These are phyloP conservation scores for Parnassius apollo DNA, from an alignment of 2,888 invertebrate species.

Conservation along the genomic window DNA sequence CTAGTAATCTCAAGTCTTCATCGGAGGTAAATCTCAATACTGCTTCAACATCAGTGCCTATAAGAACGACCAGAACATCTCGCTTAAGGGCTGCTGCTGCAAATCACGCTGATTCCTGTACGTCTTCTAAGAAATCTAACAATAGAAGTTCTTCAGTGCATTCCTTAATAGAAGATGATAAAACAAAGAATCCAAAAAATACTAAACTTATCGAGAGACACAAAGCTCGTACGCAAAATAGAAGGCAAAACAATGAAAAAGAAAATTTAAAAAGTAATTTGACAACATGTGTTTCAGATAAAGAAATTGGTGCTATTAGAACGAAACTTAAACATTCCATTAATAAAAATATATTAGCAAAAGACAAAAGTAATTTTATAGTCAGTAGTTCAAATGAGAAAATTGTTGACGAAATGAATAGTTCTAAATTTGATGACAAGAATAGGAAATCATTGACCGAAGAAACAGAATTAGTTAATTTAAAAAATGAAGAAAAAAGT, in stretches of 20 bases:
- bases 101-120: constrained; percentile 55
- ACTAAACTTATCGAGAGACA: constrained; percentile 71
- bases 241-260: constrained; percentile 63
- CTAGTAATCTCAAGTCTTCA: constrained; percentile 67
- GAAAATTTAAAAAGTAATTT: constrained; percentile 60
- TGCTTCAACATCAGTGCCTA: constrained; percentile 74
- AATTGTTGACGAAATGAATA: constrained; percentile 55
- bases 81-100: constrained; percentile 85
- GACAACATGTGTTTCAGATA: constrained; percentile 51
- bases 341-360: constrained; percentile 72
- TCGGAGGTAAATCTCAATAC: constrained; percentile 71
- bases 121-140: constrained; percentile 45
- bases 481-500: constrained; percentile 40
- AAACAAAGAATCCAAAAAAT: constrained; percentile 57
- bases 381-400: constrained; percentile 66
- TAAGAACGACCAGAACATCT: constrained; percentile 87
- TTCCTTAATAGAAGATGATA: constrained; percentile 63
- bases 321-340: constrained; percentile 78
- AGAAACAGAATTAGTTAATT: constrained; percentile 43
- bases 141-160: constrained; percentile 71
- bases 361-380: constrained; percentile 73
- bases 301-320: constrained; percentile 77
- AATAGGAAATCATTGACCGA: constrained; percentile 45
- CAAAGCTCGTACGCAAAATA: constrained; percentile 51
- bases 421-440: constrained; percentile 49